Evolutionary conservation across 2,113 vertebrate genomes (phyloP).

Genomic region (Urocynchramus pylzowi): DNA sequence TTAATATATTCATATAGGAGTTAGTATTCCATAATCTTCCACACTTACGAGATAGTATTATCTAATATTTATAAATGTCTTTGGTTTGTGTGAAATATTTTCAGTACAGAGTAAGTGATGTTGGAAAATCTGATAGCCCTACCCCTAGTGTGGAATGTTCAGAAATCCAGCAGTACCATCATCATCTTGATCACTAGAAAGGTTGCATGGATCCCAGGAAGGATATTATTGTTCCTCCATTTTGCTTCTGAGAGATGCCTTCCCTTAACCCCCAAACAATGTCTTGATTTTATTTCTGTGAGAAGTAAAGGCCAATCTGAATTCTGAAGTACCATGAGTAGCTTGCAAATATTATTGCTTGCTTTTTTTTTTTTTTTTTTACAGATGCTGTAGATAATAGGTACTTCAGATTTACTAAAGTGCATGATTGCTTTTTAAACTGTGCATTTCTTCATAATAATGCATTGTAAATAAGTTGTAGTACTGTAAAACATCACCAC

Average conservation of each 20-base stretch:
- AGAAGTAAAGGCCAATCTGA: neutral
- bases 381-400: slow-evolving; percentile 17
- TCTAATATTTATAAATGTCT: neutral
- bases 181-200: neutral
- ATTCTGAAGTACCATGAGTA: neutral
- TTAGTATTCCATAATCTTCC: neutral
- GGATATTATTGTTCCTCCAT: neutral
- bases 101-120: neutral
- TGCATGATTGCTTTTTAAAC: slow-evolving; percentile 46
- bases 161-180: neutral
- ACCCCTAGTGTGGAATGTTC: neutral
- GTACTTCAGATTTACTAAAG: slow-evolving; percentile 34
- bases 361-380: neutral
- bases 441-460: slow-evolving; percentile 53
- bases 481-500: neutral
- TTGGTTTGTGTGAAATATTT: neutral
- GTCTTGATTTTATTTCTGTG: neutral
- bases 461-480: slow-evolving; percentile 47
- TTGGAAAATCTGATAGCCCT: neutral
- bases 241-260: neutral
- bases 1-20: neutral
- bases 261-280: neutral
- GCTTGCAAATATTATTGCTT: slow-evolving; percentile 8
- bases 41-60: neutral
- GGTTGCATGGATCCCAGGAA: neutral